Conservation (phyloP, 2,113 vertebrate genomes). For the Burhinus bistriatus region DNA sequence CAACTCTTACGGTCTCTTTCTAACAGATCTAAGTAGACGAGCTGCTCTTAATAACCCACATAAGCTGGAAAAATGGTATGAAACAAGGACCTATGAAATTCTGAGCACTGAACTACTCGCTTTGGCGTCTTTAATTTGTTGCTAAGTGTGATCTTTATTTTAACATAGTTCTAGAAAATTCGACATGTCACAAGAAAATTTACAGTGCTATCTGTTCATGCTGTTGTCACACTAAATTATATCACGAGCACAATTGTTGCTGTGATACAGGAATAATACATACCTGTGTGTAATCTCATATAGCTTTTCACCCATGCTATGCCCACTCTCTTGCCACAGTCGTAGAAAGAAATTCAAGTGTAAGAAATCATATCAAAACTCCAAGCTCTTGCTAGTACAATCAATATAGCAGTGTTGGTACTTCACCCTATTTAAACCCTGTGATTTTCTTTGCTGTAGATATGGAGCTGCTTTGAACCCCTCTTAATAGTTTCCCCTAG, state of each 20-base stretch:
- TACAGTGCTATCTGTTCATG: background rate
- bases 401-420: background rate
- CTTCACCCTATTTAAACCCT: background rate
- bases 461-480: background rate
- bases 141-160: background rate
- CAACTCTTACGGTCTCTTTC: constrained; percentile 18
- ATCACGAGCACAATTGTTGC: background rate
- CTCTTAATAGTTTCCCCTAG: background rate
- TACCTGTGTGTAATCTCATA: background rate
- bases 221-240: background rate
- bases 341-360: background rate
- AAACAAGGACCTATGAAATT: constrained; percentile 22
- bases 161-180: background rate
- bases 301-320: background rate
- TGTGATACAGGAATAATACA: background rate
- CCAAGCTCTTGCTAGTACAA: background rate
- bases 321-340: background rate
- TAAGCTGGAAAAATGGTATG: background rate
- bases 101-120: background rate
- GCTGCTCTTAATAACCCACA: constrained; percentile 21
- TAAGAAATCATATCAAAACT: background rate
- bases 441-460: background rate
- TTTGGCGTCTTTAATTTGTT: background rate
- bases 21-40: background rate
- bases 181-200: background rate